Percentiles rank a stretch among this genome's conserved stretches.
Conservation (phyloP, 2,113 vertebrate genomes). For the Engraulis encrasicolus region DNA sequence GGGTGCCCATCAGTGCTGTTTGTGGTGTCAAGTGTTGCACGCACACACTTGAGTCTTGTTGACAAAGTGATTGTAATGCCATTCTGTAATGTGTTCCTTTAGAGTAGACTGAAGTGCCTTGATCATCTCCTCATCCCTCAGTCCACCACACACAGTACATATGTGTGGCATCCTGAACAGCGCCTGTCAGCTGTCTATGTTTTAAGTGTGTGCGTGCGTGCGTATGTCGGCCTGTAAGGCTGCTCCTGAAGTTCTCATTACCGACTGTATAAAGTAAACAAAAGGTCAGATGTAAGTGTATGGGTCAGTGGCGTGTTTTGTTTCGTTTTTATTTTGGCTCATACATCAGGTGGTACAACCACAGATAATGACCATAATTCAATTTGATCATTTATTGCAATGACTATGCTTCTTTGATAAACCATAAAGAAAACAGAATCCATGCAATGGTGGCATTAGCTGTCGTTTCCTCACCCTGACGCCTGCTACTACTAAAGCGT, state of each 20-base stretch:
- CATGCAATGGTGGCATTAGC: too few species aligned
- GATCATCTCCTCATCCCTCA: neutral
- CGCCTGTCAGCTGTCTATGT: neutral
- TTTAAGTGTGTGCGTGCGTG: neutral
- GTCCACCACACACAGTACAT: neutral
- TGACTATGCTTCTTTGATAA: too few species aligned
- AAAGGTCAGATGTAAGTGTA: too few species aligned
- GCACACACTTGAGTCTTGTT: neutral
- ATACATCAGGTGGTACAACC: too few species aligned
- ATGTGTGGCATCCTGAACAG: neutral
- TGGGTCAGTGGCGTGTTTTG: too few species aligned
- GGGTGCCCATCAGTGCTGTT: neutral
- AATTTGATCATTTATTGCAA: too few species aligned
- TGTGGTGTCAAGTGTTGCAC: neutral
- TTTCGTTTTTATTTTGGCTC: too few species aligned
- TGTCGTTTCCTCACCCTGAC: too few species aligned
- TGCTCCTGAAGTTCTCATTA: neutral
- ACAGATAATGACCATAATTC: too few species aligned
- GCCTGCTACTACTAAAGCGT: too few species aligned
- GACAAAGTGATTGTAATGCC: neutral
- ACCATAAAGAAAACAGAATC: too few species aligned
- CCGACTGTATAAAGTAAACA: neutral
- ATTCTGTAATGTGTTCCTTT: neutral
- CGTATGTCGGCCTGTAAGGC: neutral
- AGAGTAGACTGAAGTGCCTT: conserved; percentile 15